Percentiles rank a stretch among this genome's conserved stretches.
phyloP scores from a whole-genome alignment of 1,140 invertebrate species.

The Drosophila azteca region DNA sequence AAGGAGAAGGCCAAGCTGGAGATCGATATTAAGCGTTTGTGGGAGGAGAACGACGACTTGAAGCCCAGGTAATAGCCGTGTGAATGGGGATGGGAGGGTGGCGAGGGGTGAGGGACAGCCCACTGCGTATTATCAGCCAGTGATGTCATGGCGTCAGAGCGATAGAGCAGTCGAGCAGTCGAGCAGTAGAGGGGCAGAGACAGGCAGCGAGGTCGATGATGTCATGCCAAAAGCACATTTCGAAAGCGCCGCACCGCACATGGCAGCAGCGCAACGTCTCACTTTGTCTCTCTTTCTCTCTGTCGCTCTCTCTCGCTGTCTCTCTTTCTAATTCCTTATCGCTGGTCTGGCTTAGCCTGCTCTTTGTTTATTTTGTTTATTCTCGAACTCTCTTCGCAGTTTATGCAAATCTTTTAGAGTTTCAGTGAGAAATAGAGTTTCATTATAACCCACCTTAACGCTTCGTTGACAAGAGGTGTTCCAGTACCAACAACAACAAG shows the following conservation, averaged over 20 bases:
- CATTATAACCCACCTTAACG: too few relatives aligned
- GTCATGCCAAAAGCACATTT: constrained; percentile 61
- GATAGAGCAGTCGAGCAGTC: background rate
- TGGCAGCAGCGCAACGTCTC: constrained; percentile 26
- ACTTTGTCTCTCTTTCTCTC: constrained; percentile 5
- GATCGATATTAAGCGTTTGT: constrained; percentile 94
- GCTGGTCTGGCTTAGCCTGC: too few relatives aligned
- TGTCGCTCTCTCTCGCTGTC: constrained; percentile 3
- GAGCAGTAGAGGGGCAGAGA: constrained; percentile 1
- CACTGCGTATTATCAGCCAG: constrained; percentile 33
- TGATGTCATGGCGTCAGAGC: constrained; percentile 64
- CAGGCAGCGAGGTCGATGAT: constrained; percentile 46
- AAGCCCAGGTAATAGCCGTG: constrained; percentile 88
- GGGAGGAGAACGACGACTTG: constrained; percentile 93
- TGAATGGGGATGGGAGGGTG: background rate
- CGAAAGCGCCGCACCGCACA: constrained; percentile 50
- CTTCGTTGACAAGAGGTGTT: too few relatives aligned
- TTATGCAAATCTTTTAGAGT: constrained; percentile 27
- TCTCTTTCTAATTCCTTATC: constrained; percentile 3
- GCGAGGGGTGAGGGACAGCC: background rate
- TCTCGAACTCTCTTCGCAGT: constrained; percentile 55
- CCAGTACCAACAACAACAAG: background rate
- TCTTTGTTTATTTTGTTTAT: constrained; percentile 70
- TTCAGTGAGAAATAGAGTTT: too few relatives aligned
- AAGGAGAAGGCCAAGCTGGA: constrained; percentile 94